These are phyloP conservation scores for Chrysotoxum bicinctum DNA, from an alignment of 2,888 invertebrate genomes.

Conservation along the genomic window DNA sequence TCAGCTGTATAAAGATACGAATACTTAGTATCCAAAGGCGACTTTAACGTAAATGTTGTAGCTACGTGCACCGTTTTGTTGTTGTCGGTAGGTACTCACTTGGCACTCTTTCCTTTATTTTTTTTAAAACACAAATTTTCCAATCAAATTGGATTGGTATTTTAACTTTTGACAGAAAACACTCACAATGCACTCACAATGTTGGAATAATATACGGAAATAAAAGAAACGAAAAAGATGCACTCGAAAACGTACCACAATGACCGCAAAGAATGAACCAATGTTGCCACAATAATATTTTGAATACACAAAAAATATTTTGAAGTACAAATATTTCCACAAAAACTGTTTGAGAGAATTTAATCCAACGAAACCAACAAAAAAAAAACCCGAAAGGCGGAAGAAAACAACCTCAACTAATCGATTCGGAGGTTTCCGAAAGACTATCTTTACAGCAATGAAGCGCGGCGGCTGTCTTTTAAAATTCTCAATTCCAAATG, in stretches of 20 bases:
- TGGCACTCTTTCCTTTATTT: background rate
- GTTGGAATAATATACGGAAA: background rate
- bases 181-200: conserved; percentile 4
- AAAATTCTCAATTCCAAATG: conserved; percentile 44
- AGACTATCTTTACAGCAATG: conserved; percentile 56
- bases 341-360: background rate
- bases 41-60: background rate
- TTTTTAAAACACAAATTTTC: background rate
- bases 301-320: background rate
- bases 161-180: conserved; percentile 1
- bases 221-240: background rate
- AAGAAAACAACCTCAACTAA: conserved; percentile 43
- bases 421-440: conserved; percentile 53
- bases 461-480: conserved; percentile 49
- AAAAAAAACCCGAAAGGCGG: conserved; percentile 31
- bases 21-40: conserved; percentile 1
- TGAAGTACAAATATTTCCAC: background rate
- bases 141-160: background rate
- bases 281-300: background rate
- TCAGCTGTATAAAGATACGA: conserved; percentile 23
- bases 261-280: background rate
- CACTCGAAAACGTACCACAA: conserved; percentile 8
- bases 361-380: background rate
- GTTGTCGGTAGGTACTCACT: background rate
- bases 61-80: background rate